Evolutionary conservation across 2,888 invertebrate genomes (phyloP), one percentile per base, ranked within the genome.

Genomic region (Uropetala carovei): DNA sequence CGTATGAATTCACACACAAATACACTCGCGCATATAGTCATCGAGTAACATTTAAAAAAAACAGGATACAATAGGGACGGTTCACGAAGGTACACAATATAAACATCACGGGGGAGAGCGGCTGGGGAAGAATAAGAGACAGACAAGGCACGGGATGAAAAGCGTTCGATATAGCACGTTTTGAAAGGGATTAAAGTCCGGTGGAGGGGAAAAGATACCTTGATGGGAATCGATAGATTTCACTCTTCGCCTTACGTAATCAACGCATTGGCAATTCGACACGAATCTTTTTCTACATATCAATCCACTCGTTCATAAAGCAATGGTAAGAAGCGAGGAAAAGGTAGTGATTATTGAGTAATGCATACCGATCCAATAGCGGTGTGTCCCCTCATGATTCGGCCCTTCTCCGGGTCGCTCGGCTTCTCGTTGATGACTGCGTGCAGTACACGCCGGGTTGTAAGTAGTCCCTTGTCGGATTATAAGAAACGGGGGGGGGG

Each of bases 301-400:
- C 43, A 43, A 43, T 43, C 43, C 43, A 5, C 43, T 43, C 3
- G 43, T 43, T 43, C 75, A 75, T 82, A 5, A 83, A 43, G 0
- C 16, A 75, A 10, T 3, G 16, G 59, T 30, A 16, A 10, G 13
- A 60, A 64, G 60, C 16, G 43, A 89, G 10, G 16, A 11, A 43
- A 59, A 64, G 27, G 18, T 75, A 64, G 18, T 59, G 16, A 18
- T 43, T 43, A 43, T 43, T 43, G 3, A 5, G 5, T 5, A 89
- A 64, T 89, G 89, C 89, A 43, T 89, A 89, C 89, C 89, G 89
- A 89, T 89, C 89, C 89, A n/a, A 89, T 30, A 18, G 89, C 89
- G 27, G 89, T 43, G 10, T 89, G 89, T 30, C 89, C 89, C 64
- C 89, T 89, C 89, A 89, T 89, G 89, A 59, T 89, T 30, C 68